Evolutionary conservation across 2,888 invertebrate species (phyloP), one percentile per base, ranked within the genome.

Genomic region (Drosophila meridionalis): DNA sequence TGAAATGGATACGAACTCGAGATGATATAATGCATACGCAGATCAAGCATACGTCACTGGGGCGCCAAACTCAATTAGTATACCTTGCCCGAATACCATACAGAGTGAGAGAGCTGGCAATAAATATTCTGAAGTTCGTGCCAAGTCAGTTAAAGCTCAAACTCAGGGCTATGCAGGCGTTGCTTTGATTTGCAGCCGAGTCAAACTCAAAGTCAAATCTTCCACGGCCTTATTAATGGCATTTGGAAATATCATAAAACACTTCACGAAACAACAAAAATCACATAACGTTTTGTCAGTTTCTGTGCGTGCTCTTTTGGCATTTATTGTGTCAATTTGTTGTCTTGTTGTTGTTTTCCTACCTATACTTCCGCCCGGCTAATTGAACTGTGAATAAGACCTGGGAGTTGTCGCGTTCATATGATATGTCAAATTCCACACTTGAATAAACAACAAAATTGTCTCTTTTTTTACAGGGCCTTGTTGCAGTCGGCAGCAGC

Each of bases 401-500:
- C 45, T 50, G 43, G 59, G 60, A 36, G 47, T 58, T 59, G 34
- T 28, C 26, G n/a, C 40, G 7, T 34, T 56, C 45, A 20, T 45
- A 63, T 75, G 34, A 55, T 70, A 53, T 69, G 65, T 50, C 64
- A 53, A 62, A 70, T 61, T 58, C 38, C 68, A 58, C 9, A 47
- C 2, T 30, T 36, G 2, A 45, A 52, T 11, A 5, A 28, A 28
- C 8, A 6, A 47, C 47, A 9, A 11, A 11, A 12, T 42, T n/a
- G 20, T 14, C n/a, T 40, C 3, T 40, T 34, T 36, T 5, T 47
- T 69, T 60, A 28, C 80, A 92, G 91, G 85, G 87, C 62, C 74
- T 84, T 71, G 67, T 91, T 83, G 89, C 91, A 76, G 82, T 91
- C 47, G 78, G 87, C 80, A 80, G 82, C 76, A 80, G 83, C 75